These are phyloP conservation scores for Asobara japonica DNA, from an alignment of 1,140 invertebrate genomes.

Conservation along the genomic window DNA sequence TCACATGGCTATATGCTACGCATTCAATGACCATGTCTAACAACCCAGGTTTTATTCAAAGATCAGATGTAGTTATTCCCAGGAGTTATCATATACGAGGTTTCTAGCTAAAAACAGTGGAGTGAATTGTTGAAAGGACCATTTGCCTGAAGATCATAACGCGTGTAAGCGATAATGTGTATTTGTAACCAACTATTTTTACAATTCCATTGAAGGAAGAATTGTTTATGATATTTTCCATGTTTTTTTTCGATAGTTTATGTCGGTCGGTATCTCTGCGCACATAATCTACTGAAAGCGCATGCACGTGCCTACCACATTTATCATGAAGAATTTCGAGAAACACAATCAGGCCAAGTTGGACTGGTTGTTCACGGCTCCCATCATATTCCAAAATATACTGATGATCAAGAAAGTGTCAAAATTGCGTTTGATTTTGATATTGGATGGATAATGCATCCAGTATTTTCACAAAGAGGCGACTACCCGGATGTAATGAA, in stretches of 20 bases:
- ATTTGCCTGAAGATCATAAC: too few species aligned
- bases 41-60: too few species aligned
- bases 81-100: too few species aligned
- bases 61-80: too few species aligned
- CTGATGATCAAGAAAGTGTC: slow-evolving; percentile 34
- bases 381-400: slow-evolving; percentile 37
- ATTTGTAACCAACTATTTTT: too few species aligned
- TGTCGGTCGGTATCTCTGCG: slow-evolving; percentile 65
- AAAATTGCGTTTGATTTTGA: slow-evolving; percentile 56
- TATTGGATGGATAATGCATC: slow-evolving; percentile 73
- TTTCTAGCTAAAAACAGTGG: too few species aligned
- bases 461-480: slow-evolving; percentile 70
- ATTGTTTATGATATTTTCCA: too few species aligned
- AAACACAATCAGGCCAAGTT: slow-evolving; percentile 67
- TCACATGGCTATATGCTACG: too few species aligned
- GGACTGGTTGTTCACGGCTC: slow-evolving; percentile 40
- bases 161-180: too few species aligned
- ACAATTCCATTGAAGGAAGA: too few species aligned
- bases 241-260: slow-evolving; percentile 57
- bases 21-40: too few species aligned
- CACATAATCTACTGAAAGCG: slow-evolving; percentile 67
- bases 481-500: slow-evolving; percentile 72
- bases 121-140: too few species aligned
- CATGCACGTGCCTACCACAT: slow-evolving; percentile 71
- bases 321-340: slow-evolving; percentile 72